A percentile compares a stretch with the other conserved stretches of the same genome.
phyloP scores from a whole-genome alignment of 1,140 invertebrate genomes.

The Tribolium madens region DNA sequence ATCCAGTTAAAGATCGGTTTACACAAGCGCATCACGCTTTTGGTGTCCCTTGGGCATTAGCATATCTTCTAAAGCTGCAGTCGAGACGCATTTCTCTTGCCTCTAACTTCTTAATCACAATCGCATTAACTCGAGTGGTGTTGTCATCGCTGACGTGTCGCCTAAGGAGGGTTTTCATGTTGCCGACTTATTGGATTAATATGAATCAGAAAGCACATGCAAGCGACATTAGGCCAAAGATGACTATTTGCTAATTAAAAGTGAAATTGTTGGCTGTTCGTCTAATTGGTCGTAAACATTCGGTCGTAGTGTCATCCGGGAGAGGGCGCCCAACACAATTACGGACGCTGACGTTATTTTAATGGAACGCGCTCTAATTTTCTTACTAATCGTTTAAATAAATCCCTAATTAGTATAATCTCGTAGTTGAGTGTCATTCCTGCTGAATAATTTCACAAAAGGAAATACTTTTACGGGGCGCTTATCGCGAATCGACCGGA shows the following conservation, averaged over 20 bases:
- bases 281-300: constrained; percentile 45
- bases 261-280: constrained; percentile 35
- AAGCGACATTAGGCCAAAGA: constrained; percentile 23
- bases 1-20: constrained; percentile 16
- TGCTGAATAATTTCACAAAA: constrained; percentile 29
- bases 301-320: constrained; percentile 2
- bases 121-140: constrained; percentile 7
- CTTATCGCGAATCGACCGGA: constrained; percentile 17
- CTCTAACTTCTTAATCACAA: constrained; percentile 11
- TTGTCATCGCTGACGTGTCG: constrained; percentile 23
- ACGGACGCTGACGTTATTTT: constrained; percentile 35
- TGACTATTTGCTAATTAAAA: constrained; percentile 39
- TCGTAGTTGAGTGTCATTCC: constrained; percentile 8
- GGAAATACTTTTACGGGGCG: constrained; percentile 18
- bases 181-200: constrained; percentile 26
- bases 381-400: constrained; percentile 43
- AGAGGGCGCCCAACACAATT: constrained; percentile 9
- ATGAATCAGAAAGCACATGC: constrained; percentile 33
- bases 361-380: constrained; percentile 38
- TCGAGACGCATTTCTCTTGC: not conserved
- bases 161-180: constrained; percentile 28
- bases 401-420: constrained; percentile 43
- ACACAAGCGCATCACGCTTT: not conserved
- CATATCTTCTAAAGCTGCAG: not conserved
- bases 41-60: not conserved